Evolutionary conservation across 2,888 invertebrate species (phyloP).

Genomic region (Chironomus riparius): DNA sequence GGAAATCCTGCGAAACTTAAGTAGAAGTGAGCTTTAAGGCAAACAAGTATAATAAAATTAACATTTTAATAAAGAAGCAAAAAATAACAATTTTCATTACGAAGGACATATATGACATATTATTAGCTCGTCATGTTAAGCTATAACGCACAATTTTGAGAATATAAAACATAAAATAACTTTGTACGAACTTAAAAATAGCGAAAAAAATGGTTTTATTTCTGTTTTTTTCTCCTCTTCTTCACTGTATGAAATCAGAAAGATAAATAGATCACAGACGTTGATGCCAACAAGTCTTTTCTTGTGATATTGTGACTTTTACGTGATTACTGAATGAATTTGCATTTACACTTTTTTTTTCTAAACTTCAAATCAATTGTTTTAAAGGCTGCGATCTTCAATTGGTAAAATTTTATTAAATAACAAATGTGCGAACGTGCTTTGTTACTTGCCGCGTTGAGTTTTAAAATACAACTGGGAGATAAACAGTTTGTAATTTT

Average conservation of each 20-base stretch:
- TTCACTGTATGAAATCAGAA: too few species aligned
- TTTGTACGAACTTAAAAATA: not conserved
- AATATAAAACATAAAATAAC: too few species aligned
- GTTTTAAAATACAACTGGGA: too few species aligned
- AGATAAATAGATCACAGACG: not conserved
- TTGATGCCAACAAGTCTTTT: constrained; percentile 16
- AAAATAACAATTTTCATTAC: too few species aligned
- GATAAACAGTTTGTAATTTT: too few species aligned
- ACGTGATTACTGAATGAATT: constrained; percentile 14
- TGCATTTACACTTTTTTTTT: not conserved
- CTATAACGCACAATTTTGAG: too few species aligned
- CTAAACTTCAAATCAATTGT: not conserved
- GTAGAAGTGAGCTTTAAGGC: not conserved
- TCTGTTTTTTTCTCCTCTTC: not conserved
- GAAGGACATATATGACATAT: too few species aligned
- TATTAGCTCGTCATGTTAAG: too few species aligned
- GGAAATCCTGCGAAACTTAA: too few species aligned
- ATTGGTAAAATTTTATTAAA: too few species aligned
- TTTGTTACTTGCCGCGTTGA: not conserved
- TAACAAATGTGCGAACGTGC: not conserved
- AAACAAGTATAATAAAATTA: not conserved
- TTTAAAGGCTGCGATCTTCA: too few species aligned
- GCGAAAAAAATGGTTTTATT: not conserved
- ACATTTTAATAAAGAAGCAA: too few species aligned
- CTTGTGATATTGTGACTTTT: not conserved